Conservation (phyloP, 2,797 vertebrate genomes). For the Limnodromus scolopaceus region DNA sequence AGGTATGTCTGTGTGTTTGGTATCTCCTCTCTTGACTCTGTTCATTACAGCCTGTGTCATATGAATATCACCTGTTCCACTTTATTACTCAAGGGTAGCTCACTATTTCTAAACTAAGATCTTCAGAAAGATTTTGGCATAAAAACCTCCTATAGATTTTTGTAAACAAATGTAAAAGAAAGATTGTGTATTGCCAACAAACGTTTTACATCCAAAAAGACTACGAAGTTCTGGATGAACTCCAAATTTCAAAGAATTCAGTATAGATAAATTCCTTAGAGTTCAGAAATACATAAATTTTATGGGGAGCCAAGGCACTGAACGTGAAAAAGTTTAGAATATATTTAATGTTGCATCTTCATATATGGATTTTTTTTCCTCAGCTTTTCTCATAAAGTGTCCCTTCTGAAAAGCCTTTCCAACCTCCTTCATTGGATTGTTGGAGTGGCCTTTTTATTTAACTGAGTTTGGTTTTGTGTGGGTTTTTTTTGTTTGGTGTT, state of each 20-base stretch:
- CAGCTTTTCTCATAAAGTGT: not conserved
- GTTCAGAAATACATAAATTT: not conserved
- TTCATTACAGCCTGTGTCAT: not conserved
- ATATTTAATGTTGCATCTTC: not conserved
- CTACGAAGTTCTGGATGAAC: not conserved
- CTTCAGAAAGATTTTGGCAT: not conserved
- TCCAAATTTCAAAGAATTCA: not conserved
- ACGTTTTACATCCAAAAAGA: not conserved
- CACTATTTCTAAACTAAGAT: not conserved
- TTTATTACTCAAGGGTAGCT: not conserved
- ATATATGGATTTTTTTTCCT: not conserved
- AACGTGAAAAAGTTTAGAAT: fast-evolving
- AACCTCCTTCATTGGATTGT: not conserved
- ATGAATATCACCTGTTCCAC: not conserved
- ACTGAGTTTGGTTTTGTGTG: not conserved
- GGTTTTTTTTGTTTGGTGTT: fast-evolving
- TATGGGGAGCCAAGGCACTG: not conserved
- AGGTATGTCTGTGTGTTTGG: not conserved
- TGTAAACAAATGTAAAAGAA: not conserved
- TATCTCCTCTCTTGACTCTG: not conserved
- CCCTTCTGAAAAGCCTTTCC: not conserved
- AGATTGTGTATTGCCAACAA: not conserved
- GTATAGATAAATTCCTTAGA: not conserved
- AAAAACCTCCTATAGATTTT: not conserved
- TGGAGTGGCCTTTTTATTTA: not conserved